These are phyloP conservation scores for Brachylomia viminalis DNA, from an alignment of 2,888 invertebrate genomes.

Conservation along the genomic window DNA sequence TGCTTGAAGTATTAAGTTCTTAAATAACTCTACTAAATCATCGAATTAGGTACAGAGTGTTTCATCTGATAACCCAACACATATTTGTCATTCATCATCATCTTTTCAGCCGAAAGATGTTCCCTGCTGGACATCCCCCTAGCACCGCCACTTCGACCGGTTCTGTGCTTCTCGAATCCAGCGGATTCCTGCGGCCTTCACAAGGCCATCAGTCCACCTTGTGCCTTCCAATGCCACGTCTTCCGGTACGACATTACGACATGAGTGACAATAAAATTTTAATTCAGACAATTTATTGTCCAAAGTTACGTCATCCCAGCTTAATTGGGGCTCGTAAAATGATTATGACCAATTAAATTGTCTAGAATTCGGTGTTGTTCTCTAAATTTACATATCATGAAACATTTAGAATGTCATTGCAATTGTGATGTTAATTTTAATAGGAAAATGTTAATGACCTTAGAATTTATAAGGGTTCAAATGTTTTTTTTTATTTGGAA, in stretches of 20 bases:
- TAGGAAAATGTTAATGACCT: conserved; percentile 39
- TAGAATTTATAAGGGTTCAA: conserved; percentile 21
- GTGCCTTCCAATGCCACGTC: too few relatives aligned
- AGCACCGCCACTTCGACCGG: too few relatives aligned
- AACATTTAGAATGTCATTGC: conserved; percentile 42
- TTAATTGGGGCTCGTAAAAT: conserved; percentile 73
- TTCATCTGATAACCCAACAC: conserved; percentile 42
- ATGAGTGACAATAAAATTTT: conserved; percentile 58
- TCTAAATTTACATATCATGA: conserved; percentile 61
- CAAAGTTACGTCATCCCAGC: conserved; percentile 69
- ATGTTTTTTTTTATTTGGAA: conserved; percentile 1
- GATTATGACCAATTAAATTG: conserved; percentile 76
- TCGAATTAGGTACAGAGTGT: conserved; percentile 32
- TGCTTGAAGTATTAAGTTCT: too few relatives aligned
- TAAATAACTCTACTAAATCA: background rate
- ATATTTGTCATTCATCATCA: conserved; percentile 45
- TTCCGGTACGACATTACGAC: conserved; percentile 43
- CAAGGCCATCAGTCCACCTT: too few relatives aligned
- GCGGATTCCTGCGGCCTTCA: too few relatives aligned
- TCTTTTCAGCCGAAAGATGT: too few relatives aligned
- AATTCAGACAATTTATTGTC: conserved; percentile 63
- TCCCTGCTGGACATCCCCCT: too few relatives aligned
- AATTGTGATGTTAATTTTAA: conserved; percentile 40
- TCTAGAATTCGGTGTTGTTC: conserved; percentile 70
- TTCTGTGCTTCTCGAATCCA: too few relatives aligned